These are phyloP conservation scores for Neodiprion virginianus DNA, from an alignment of 1,140 invertebrate genomes.

Conservation along the genomic window DNA sequence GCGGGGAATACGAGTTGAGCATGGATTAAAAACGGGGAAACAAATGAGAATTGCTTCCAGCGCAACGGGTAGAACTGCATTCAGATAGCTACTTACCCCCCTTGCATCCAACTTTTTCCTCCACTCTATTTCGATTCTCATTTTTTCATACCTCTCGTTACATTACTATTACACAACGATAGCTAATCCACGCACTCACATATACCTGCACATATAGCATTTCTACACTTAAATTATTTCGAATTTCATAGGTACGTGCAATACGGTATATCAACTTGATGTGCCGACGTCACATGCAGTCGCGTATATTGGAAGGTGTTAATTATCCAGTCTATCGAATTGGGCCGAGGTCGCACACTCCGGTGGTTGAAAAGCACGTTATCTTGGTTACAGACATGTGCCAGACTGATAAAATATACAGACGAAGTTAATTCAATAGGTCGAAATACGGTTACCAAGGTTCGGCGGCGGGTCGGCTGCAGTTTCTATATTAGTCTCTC, in stretches of 20 bases:
- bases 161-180: too few relatives aligned
- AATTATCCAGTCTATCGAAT: too few relatives aligned
- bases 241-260: too few relatives aligned
- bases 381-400: neutral
- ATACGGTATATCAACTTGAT: too few relatives aligned
- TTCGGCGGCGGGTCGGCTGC: neutral
- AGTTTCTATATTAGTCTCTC: constrained; percentile 2
- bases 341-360: too few relatives aligned
- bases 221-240: too few relatives aligned
- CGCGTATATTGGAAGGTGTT: too few relatives aligned
- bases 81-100: constrained; percentile 35
- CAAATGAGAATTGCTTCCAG: constrained; percentile 48
- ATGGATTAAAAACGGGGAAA: constrained; percentile 41
- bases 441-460: neutral
- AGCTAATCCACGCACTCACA: too few relatives aligned
- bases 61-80: constrained; percentile 33
- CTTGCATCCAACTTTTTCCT: neutral
- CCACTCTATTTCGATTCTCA: neutral
- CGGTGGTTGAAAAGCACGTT: too few relatives aligned
- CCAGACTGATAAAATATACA: neutral
- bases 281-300: too few relatives aligned
- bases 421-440: neutral
- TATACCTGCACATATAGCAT: too few relatives aligned
- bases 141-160: neutral
- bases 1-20: constrained; percentile 11